Percentiles rank a stretch among this genome's conserved stretches.
Evolutionary conservation across 1,140 invertebrate genomes (phyloP).

Genomic region (silkworm (Bombyx mori)): DNA sequence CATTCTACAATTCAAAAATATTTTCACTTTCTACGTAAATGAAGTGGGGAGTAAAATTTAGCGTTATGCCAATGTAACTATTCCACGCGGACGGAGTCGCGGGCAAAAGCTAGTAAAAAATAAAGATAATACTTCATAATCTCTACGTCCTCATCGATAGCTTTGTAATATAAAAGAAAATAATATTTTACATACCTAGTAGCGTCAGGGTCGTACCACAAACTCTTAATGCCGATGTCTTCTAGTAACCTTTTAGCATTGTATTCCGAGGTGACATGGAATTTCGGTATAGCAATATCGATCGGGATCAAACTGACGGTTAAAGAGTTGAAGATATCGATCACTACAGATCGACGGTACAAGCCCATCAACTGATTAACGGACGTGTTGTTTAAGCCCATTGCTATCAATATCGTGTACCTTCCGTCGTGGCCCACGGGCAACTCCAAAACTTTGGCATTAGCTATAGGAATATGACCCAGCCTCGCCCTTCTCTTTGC

Average conservation of each 20-base stretch:
- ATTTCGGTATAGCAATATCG: conserved; percentile 5
- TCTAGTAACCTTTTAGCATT: conserved; percentile 6
- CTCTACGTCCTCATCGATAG: too few species aligned
- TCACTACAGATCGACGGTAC: neutral
- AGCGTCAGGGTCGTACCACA: conserved; percentile 9
- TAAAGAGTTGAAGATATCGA: neutral
- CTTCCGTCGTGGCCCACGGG: conserved; percentile 7
- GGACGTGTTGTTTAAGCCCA: neutral
- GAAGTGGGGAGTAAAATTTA: too few species aligned
- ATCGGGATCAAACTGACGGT: neutral
- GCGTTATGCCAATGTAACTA: too few species aligned
- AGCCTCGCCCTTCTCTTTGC: conserved; percentile 2
- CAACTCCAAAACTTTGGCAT: conserved; percentile 10
- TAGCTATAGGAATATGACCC: conserved; percentile 2
- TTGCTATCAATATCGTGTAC: conserved; percentile 7
- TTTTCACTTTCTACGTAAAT: too few species aligned
- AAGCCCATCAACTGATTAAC: neutral
- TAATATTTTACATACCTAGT: conserved; percentile 7
- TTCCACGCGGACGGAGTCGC: too few species aligned
- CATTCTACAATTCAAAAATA: too few species aligned
- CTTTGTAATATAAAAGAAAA: neutral
- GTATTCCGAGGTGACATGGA: neutral
- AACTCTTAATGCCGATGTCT: conserved; percentile 9
- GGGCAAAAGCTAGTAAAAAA: too few species aligned
- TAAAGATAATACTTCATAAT: too few species aligned